Conservation (phyloP, 2,888 invertebrate species). For the Clunio marinus region DNA sequence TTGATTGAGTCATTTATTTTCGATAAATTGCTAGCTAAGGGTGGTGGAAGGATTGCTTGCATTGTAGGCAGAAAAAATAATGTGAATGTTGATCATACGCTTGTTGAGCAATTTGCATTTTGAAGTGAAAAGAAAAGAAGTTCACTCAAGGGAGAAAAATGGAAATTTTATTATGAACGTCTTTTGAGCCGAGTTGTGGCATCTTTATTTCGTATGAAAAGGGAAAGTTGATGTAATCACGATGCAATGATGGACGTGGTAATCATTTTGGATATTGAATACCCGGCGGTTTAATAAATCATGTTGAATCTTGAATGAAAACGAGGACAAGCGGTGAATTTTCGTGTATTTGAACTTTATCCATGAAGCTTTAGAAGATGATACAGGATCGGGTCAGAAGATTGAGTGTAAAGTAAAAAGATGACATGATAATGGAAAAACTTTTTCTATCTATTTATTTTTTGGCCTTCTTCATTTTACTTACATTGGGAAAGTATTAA, state of each 20-base stretch:
- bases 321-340: background rate
- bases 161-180: constrained; percentile 2
- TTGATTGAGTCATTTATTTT: constrained; percentile 23
- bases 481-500: background rate
- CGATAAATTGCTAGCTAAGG: background rate
- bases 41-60: background rate
- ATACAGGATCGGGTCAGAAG: constrained; percentile 8
- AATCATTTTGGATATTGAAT: constrained; percentile 10
- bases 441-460: constrained; percentile 26
- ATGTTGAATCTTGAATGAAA: background rate
- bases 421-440: constrained; percentile 35
- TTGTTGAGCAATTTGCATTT: constrained; percentile 27
- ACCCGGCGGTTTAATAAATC: constrained; percentile 18
- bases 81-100: constrained; percentile 6
- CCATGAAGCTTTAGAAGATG: background rate
- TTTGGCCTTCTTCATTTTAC: background rate
- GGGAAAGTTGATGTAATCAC: background rate
- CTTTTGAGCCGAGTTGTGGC: background rate
- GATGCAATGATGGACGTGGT: constrained; percentile 24
- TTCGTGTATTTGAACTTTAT: background rate
- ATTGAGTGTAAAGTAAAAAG: constrained; percentile 11
- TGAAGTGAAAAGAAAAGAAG: background rate
- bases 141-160: background rate
- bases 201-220: background rate
- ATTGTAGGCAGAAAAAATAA: background rate